Percentiles rank a stretch among this genome's conserved stretches.
Evolutionary conservation across 2,113 vertebrate genomes (phyloP).

Genomic region (Otus sunia): DNA sequence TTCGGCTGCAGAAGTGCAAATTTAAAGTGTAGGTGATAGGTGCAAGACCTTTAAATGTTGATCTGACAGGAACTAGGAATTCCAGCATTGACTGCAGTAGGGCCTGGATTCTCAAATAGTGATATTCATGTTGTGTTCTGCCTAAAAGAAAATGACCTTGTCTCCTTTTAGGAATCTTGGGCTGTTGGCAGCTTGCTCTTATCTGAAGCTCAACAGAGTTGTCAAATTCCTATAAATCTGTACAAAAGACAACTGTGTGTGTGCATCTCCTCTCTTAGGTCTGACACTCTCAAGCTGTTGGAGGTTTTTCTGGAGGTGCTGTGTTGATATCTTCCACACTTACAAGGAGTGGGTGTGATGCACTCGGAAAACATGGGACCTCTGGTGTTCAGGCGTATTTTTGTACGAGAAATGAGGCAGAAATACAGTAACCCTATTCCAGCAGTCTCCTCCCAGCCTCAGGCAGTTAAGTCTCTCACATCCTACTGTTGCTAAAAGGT

Average conservation of each 20-base stretch:
- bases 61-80: background rate
- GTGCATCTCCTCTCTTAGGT: background rate
- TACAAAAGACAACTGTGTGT: background rate
- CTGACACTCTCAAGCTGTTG: background rate
- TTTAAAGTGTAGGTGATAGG: accelerated
- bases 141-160: background rate
- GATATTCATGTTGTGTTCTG: background rate
- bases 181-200: background rate
- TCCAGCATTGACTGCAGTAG: accelerated
- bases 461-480: background rate
- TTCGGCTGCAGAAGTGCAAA: background rate
- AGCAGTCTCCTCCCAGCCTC: background rate
- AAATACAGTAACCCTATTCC: background rate
- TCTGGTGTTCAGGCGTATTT: background rate
- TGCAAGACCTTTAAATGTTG: background rate
- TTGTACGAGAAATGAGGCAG: background rate
- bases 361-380: background rate
- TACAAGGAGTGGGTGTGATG: background rate
- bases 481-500: background rate
- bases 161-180: background rate
- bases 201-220: background rate
- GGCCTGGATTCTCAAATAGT: background rate
- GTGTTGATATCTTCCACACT: background rate
- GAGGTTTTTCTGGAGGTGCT: background rate
- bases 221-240: accelerated